phyloP scores from a whole-genome alignment of 2,888 invertebrate species.

The Slavum lentiscoides region DNA sequence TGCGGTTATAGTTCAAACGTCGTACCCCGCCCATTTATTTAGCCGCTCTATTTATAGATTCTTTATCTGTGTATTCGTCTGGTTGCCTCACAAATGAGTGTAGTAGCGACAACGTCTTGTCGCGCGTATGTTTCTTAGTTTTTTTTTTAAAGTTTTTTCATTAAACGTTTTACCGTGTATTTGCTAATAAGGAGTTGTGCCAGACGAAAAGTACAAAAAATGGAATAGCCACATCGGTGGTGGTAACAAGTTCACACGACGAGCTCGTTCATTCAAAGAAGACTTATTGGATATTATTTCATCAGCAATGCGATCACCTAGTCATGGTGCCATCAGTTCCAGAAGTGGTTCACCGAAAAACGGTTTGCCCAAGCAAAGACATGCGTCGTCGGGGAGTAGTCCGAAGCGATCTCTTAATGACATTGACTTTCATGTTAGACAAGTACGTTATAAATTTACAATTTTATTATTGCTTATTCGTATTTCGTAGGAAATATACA shows the following conservation, averaged over 20 bases:
- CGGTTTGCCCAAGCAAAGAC: constrained; percentile 62
- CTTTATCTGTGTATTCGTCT: constrained; percentile 15
- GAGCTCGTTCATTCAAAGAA: constrained; percentile 90
- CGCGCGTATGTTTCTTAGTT: background rate
- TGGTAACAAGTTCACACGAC: constrained; percentile 81
- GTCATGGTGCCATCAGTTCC: constrained; percentile 61
- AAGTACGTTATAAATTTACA: constrained; percentile 56
- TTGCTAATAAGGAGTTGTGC: constrained; percentile 28
- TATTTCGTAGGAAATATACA: background rate
- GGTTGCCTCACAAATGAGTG: background rate
- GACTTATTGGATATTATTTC: constrained; percentile 88
- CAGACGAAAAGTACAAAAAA: constrained; percentile 49
- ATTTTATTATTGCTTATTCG: background rate
- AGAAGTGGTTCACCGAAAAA: constrained; percentile 60
- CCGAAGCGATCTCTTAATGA: constrained; percentile 70
- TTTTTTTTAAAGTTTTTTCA: constrained; percentile 4
- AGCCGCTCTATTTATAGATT: constrained; percentile 38
- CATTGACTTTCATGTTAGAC: constrained; percentile 73
- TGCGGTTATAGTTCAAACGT: background rate
- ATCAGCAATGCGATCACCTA: constrained; percentile 84
- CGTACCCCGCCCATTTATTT: constrained; percentile 8
- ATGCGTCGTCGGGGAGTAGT: constrained; percentile 64
- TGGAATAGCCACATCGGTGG: constrained; percentile 62
- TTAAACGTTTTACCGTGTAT: background rate
- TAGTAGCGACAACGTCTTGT: background rate